Base-by-base conservation (phyloP, 2,888 invertebrate species). In the Coelinius sp. region DNA sequence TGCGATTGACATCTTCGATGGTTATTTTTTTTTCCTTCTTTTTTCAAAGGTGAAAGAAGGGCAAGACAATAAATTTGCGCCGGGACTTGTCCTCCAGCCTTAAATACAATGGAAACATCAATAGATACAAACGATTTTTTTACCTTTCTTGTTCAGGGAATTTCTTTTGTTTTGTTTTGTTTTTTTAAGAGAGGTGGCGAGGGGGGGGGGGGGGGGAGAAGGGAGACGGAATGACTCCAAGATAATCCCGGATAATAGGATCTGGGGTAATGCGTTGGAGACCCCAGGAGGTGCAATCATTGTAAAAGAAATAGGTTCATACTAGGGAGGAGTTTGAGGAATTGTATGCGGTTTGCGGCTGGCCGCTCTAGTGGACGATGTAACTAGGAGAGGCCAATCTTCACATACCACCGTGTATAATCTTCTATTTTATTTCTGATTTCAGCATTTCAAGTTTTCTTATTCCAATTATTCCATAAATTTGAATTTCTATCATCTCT, bases 341-440 rank as follows among this genome's bases (percentile, higher is more conserved):
- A 35, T 66, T 46, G 27, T 46, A 70, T 85, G 85, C 77, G 85
- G 85, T 85, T 77, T 85, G 85, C 79, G 85, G 85, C 81, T 83
- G 78, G 76, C 82, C 81, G 85, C 79, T 84, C 77, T 80, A 79
- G 71, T 80, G 85, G 76, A 76, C 81, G 75, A 71, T 74, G 76
- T 85, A 85, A 85, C 82, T 67, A 49, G 38, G 31, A 25, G 20
- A 49, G 12, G 41, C 31, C 79, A 78, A 65, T 66, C 67, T 72
- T 56, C 68, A 59, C 74, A 71, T 71, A 66, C 65, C 74, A 56
- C 24, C 46, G 59, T 70, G 35, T 63, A 70, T 52, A 44, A 46
- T 35, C 8, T 63, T 12, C 24, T 64, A 46, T 64, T 64, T 24
- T 64, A 14, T 14, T 46, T 25, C 17, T 25, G 7, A 44, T 64